Conservation (phyloP, 2,888 invertebrate species). For the Patella caerulea region DNA sequence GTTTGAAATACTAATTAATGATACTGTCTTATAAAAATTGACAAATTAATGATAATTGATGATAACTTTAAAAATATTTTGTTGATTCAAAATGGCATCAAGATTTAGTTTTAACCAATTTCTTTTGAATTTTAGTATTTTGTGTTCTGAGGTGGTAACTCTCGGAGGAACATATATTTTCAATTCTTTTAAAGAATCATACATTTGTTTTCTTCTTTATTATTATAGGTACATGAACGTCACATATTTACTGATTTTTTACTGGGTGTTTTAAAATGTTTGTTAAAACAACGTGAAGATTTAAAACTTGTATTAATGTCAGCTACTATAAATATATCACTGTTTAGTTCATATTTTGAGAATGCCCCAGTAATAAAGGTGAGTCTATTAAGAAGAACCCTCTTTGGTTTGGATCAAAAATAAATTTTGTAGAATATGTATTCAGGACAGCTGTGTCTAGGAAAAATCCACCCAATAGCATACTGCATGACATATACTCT, state of each 20-base stretch:
- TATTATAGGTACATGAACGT: constrained; percentile 83
- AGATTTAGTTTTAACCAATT: too few relatives aligned
- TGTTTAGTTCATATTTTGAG: constrained; percentile 94
- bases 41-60: too few relatives aligned
- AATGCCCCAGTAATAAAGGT: constrained; percentile 87
- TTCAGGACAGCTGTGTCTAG: too few relatives aligned
- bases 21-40: too few relatives aligned
- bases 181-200: background rate
- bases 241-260: constrained; percentile 88
- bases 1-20: too few relatives aligned
- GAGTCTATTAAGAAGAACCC: constrained; percentile 30
- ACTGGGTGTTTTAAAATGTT: constrained; percentile 92
- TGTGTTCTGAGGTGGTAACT: background rate
- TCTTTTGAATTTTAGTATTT: too few relatives aligned
- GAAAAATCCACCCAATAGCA: too few relatives aligned
- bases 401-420: too few relatives aligned
- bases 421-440: too few relatives aligned
- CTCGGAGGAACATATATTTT: background rate
- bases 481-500: too few relatives aligned
- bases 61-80: too few relatives aligned
- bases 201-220: constrained; percentile 4
- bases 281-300: constrained; percentile 82
- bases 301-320: constrained; percentile 95
- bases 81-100: too few relatives aligned
- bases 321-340: constrained; percentile 95